Conservation (phyloP, 2,113 vertebrate genomes). For the Tetrax tetrax region DNA sequence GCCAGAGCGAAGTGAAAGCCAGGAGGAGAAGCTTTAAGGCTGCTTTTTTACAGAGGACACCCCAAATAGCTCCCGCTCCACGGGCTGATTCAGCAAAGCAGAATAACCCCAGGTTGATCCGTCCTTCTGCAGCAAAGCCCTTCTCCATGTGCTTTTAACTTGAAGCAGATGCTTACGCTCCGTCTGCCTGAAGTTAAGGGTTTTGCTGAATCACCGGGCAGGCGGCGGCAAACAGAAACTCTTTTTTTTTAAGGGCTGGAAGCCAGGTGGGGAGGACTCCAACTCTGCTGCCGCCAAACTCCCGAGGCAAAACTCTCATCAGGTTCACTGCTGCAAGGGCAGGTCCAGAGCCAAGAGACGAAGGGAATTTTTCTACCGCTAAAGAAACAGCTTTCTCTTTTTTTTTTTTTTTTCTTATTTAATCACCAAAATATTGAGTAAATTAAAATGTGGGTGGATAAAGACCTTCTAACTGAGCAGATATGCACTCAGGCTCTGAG, state of each 20-base stretch:
- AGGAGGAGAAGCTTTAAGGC: background rate
- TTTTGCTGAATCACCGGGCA: conserved; percentile 51
- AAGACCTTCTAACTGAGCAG: background rate
- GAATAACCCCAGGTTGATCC: background rate
- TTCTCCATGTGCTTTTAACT: background rate
- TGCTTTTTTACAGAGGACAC: background rate
- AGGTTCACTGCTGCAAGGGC: background rate
- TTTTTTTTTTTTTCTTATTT: background rate
- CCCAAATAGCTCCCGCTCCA: background rate
- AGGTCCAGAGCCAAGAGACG: background rate
- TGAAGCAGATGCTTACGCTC: background rate
- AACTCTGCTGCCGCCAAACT: background rate
- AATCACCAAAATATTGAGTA: background rate
- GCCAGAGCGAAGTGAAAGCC: background rate
- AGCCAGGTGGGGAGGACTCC: conserved; percentile 36
- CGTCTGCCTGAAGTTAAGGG: background rate
- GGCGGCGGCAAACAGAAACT: background rate
- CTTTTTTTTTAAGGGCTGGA: background rate
- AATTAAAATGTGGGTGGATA: background rate
- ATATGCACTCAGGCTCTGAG: background rate
- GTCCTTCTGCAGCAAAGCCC: background rate
- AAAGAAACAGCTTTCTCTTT: background rate
- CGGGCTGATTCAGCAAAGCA: background rate
- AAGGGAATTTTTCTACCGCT: conserved; percentile 30
- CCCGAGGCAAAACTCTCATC: conserved; percentile 15